Percentiles rank a stretch among this genome's conserved stretches.
Evolutionary conservation across 1,140 invertebrate genomes (phyloP).

Genomic region (Batillaria attramentaria): DNA sequence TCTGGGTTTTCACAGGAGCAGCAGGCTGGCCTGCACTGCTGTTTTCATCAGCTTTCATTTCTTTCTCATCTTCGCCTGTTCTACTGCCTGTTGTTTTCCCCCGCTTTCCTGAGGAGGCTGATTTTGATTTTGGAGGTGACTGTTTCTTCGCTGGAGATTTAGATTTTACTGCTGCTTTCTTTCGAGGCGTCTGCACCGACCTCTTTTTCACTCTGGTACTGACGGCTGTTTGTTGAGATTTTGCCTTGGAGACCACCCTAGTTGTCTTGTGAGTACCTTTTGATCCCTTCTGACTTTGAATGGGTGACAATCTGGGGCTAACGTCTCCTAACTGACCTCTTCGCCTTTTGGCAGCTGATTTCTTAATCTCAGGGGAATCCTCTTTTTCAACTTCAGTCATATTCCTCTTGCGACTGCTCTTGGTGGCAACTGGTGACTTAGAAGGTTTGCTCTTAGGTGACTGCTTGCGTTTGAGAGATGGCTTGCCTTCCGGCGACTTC

Average conservation of each 20-base stretch:
- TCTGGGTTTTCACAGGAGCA: not conserved
- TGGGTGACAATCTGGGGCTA: not conserved
- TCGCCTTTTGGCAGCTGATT: conserved; percentile 13
- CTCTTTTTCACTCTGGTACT: no score
- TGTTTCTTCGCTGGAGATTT: not conserved
- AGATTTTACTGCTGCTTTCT: not conserved
- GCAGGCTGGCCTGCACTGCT: not conserved
- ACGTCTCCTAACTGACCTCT: not conserved
- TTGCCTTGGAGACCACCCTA: not conserved
- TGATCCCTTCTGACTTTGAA: not conserved
- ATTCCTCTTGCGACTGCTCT: conserved; percentile 1
- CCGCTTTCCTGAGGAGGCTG: not conserved
- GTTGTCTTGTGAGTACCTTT: no score
- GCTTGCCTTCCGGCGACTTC: not conserved
- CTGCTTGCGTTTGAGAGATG: conserved; percentile 1
- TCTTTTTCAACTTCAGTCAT: conserved; percentile 13
- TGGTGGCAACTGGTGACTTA: not conserved
- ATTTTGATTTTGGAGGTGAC: not conserved
- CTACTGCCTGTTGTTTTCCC: not conserved
- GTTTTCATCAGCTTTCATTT: not conserved
- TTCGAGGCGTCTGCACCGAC: not conserved
- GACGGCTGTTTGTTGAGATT: not conserved
- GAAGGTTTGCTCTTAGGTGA: no score
- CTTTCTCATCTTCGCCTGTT: not conserved
- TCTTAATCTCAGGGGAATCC: conserved; percentile 5